Evolutionary conservation across 2,113 vertebrate genomes (phyloP).

Genomic region (Otis tarda): DNA sequence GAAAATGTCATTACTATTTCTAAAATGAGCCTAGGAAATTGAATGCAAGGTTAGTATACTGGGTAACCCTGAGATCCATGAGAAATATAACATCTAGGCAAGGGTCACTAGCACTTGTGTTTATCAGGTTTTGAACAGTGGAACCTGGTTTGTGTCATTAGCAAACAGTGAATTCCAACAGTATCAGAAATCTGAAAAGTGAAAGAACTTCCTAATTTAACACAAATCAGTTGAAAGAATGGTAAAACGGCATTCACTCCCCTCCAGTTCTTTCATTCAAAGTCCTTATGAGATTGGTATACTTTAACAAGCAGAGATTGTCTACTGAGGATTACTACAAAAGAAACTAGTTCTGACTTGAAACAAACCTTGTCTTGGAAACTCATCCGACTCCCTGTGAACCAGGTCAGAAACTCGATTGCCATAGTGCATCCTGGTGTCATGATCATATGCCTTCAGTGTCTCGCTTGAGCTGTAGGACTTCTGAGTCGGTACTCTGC

Average conservation of each 20-base stretch:
- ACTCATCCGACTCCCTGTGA: conserved; percentile 94
- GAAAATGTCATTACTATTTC: background rate
- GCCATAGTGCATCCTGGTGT: conserved; percentile 91
- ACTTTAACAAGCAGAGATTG: background rate
- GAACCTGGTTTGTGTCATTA: background rate
- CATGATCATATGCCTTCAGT: conserved; percentile 93
- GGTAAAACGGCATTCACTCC: background rate
- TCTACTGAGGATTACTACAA: accelerated
- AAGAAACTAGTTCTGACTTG: background rate
- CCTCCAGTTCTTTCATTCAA: background rate
- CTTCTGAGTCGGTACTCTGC: conserved; percentile 94
- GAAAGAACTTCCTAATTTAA: background rate
- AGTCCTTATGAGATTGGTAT: background rate
- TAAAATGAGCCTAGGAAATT: background rate
- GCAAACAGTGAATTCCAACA: background rate
- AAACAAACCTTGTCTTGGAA: conserved; percentile 90
- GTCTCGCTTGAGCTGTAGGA: conserved; percentile 98
- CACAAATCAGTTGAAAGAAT: background rate
- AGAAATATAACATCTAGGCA: background rate
- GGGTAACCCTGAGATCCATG: background rate
- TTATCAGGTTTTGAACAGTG: background rate
- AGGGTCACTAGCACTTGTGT: background rate
- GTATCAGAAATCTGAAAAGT: background rate
- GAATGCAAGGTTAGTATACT: background rate
- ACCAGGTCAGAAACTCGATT: conserved; percentile 92